Evolutionary conservation across 2,113 vertebrate genomes (phyloP).

Genomic region (Aptenodytes forsteri): DNA sequence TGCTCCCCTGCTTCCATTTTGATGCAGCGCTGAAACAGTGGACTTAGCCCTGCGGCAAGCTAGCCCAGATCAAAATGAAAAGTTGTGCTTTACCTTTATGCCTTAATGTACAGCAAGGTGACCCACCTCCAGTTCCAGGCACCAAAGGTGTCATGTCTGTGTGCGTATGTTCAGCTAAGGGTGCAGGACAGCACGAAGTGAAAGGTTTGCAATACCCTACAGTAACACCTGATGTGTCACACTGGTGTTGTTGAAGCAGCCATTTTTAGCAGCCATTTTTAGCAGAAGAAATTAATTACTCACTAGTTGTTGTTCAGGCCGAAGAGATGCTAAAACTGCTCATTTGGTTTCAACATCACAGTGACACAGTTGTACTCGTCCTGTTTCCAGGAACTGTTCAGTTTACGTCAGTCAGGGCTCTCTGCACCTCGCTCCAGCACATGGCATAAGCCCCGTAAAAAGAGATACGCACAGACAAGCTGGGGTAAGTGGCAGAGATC

Average conservation of each 20-base stretch:
- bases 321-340: not conserved
- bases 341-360: conserved; percentile 10
- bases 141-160: not conserved
- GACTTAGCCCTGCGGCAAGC: not conserved
- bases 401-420: not conserved
- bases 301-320: not conserved
- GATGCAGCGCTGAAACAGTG: not conserved
- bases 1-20: not conserved
- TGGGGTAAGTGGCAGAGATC: not conserved
- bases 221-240: not conserved
- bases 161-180: accelerated
- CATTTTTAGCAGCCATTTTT: not conserved
- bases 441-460: not conserved
- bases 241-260: not conserved
- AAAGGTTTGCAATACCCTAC: not conserved
- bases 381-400: conserved; percentile 34
- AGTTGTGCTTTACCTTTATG: not conserved
- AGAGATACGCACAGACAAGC: not conserved
- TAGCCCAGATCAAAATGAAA: not conserved
- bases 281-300: not conserved
- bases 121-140: not conserved
- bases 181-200: not conserved
- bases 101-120: not conserved
- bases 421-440: not conserved
- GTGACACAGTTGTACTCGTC: not conserved